phyloP scores from a whole-genome alignment of 2,113 vertebrate species.

The Phyllostomus discolor region DNA sequence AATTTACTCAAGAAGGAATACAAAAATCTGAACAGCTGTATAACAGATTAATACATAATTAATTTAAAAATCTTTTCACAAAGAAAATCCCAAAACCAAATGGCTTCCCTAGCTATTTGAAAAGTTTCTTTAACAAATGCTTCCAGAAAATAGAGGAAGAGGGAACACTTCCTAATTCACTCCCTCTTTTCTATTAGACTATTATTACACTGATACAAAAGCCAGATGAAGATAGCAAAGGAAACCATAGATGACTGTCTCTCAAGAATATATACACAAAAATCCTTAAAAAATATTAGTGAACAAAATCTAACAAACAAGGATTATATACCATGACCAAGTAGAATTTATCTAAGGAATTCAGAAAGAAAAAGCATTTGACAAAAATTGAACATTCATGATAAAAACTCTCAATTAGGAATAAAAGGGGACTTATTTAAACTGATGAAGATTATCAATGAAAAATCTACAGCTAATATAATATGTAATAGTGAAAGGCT shows the following conservation, averaged over 20 bases:
- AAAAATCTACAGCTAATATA: too few relatives aligned
- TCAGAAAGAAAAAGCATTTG: background rate
- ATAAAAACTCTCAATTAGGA: background rate
- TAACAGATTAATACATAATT: background rate
- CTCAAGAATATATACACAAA: background rate
- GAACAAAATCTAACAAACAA: background rate
- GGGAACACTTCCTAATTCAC: background rate
- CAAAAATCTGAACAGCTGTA: background rate
- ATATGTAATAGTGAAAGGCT: background rate
- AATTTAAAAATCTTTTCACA: background rate
- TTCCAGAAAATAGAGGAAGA: background rate
- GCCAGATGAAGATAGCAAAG: background rate
- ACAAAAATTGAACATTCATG: background rate
- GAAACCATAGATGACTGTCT: background rate
- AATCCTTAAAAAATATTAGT: background rate
- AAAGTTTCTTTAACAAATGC: background rate
- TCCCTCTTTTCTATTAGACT: background rate
- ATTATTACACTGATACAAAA: background rate
- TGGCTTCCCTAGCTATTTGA: background rate
- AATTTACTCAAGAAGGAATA: background rate
- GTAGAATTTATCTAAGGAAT: background rate
- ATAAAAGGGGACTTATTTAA: background rate
- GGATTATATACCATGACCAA: background rate
- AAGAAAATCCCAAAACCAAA: background rate
- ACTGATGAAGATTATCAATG: too few relatives aligned